Evolutionary conservation across 2,113 vertebrate species (phyloP).

Genomic region (Ploceus nigricollis): DNA sequence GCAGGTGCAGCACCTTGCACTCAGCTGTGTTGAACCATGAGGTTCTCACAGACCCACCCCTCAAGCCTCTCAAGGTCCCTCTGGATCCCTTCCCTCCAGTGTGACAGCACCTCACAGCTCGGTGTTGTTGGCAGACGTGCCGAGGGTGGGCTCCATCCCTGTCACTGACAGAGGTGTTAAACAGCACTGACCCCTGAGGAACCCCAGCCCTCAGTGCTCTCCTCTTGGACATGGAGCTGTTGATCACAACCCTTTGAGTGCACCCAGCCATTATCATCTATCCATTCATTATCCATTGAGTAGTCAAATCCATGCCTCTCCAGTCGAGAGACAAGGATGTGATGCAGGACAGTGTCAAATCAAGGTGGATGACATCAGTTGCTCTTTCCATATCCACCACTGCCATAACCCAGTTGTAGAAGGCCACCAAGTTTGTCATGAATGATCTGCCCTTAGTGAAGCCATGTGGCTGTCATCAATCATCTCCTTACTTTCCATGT

Average conservation of each 20-base stretch:
- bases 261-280: background rate
- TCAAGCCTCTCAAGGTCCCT: background rate
- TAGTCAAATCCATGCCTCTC: background rate
- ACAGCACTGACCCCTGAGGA: background rate
- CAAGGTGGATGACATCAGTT: background rate
- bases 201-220: background rate
- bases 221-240: fast-evolving
- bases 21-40: background rate
- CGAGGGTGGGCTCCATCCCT: fast-evolving
- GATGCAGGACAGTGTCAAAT: background rate
- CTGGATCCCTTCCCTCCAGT: background rate
- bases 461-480: background rate
- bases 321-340: background rate
- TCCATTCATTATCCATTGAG: background rate
- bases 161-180: too few species aligned
- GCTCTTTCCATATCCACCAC: background rate
- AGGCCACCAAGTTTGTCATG: background rate
- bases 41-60: background rate
- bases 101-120: background rate
- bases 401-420: background rate
- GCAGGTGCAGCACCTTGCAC: background rate
- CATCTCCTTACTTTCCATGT: background rate
- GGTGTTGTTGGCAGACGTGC: background rate
- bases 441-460: background rate
- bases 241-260: background rate